Evolutionary conservation across 2,113 vertebrate genomes (phyloP), one percentile per base, ranked within the genome.

Genomic region (Meleagris gallopavo): DNA sequence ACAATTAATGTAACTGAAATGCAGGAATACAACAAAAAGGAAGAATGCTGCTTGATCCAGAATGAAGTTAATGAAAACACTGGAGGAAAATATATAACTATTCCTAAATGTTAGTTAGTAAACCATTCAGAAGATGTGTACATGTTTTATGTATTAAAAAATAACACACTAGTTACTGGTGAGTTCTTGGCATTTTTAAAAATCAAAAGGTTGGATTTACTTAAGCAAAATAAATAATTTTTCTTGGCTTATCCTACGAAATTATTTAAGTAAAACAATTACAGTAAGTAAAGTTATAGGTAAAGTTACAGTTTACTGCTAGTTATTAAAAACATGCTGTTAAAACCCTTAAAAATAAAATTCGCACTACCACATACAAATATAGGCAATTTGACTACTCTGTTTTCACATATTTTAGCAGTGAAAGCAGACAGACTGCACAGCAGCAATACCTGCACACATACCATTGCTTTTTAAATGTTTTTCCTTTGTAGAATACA

Each of bases 1-100:
- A 67, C 73, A 48, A 93, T 75, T 62, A 94, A 95, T 95, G 83
- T 52, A 93, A 93, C 93, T 61, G 36, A 52, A 32, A 96, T 74
- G 89, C 4, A 40, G 6, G 29, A 80, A 86, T 87, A 61, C 32
- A 54, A 86, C n/a, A 83, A 55, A 86, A 86, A 73, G 22, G 71
- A 62, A 50, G n/a, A 82, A 36, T 36, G 45, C 58, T 70, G 69
- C 40, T 38, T 78, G 46, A 86, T 50, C 45, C 25, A 80, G 55
- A 5, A 4, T 73, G 69, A 90, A 55, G 52, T 76, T 55, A 45
- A 52, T 4, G 4, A 81, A 84, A 80, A 64, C 52, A 17, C 24
- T 61, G 52, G 38, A 70, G 38, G 70, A 88, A 85, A 61, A 83
- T 50, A 38, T 72, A 41, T 30, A 82, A 64, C 45, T 48, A 57